Conservation (phyloP, 2,113 vertebrate genomes). For the cat (Felis catus) region DNA sequence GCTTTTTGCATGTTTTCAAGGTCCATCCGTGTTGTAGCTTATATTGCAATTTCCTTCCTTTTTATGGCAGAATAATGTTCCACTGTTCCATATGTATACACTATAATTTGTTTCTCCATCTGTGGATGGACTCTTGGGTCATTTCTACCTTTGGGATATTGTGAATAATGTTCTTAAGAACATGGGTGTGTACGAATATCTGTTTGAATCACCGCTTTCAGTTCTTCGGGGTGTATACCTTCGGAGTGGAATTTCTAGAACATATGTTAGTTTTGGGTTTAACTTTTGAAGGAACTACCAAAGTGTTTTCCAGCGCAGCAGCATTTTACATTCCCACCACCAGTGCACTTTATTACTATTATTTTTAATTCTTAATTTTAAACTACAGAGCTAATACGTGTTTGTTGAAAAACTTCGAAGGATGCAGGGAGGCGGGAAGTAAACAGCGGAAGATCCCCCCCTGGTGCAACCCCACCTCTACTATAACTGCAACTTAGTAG, state of each 20-base stretch:
- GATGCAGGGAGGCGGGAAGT: not conserved
- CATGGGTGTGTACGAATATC: rapidly evolving
- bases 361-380: not conserved
- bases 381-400: not conserved
- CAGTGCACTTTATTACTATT: not conserved
- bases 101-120: not conserved
- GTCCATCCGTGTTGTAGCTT: not conserved
- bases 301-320: not conserved
- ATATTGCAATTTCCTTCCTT: not conserved
- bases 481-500: not conserved
- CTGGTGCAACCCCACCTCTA: not conserved
- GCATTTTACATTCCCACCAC: not conserved
- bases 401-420: not conserved
- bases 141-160: not conserved
- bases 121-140: not conserved
- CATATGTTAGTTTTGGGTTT: not conserved
- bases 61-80: not conserved
- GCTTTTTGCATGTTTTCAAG: not conserved
- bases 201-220: not conserved
- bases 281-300: not conserved
- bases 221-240: not conserved
- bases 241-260: not conserved
- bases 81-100: not conserved
- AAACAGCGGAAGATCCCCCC: not conserved
- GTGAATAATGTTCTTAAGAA: not conserved